Evolutionary conservation across 2,113 vertebrate species (phyloP).

Genomic region (Guaruba guarouba): DNA sequence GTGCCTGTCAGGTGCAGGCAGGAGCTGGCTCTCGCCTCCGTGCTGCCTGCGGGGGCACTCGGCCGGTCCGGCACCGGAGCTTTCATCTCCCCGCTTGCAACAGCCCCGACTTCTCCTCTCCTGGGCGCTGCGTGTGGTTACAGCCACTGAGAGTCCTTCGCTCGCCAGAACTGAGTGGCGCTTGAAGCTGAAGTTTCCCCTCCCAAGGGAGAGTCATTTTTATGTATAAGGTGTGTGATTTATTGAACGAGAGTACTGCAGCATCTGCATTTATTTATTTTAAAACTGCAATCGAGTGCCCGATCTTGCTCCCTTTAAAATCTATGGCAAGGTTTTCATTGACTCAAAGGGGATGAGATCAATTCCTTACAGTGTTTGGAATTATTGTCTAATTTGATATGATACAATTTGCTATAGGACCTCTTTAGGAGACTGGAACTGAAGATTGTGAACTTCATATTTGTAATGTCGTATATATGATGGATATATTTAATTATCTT

Average conservation of each 20-base stretch:
- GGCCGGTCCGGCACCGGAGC: neutral
- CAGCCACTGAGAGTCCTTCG: neutral
- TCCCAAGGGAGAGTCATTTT: neutral
- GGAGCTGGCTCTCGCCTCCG: neutral
- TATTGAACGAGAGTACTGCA: neutral
- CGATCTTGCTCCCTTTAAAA: neutral
- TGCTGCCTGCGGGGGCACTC: neutral
- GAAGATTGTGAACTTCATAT: neutral
- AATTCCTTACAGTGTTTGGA: neutral
- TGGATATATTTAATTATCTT: neutral
- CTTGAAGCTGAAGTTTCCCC: neutral
- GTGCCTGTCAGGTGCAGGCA: neutral
- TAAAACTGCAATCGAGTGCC: neutral
- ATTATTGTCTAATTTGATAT: neutral
- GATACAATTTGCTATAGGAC: neutral
- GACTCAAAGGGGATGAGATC: neutral
- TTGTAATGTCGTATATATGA: neutral
- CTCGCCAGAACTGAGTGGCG: neutral
- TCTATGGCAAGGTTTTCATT: neutral
- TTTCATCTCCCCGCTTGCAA: fast-evolving
- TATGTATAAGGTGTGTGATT: neutral
- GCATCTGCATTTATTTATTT: neutral
- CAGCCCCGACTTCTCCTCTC: neutral
- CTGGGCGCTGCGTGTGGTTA: neutral
- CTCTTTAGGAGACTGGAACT: neutral